phyloP scores from a whole-genome alignment of 1,140 invertebrate genomes.

The Hyles euphorbiae region DNA sequence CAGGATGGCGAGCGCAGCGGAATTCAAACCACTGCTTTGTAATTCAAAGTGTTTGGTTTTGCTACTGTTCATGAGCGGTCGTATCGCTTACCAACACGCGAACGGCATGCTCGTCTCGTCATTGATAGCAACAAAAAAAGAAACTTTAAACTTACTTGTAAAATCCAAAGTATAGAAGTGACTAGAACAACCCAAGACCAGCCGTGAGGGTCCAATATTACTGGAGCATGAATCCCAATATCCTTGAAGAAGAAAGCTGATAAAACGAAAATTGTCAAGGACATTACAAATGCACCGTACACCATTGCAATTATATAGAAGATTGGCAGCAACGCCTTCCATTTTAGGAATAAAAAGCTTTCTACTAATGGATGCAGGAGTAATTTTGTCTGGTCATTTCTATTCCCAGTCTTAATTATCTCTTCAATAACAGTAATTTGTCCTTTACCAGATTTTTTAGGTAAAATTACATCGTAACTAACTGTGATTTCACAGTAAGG shows the following conservation, averaged over 20 bases:
- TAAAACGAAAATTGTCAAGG: conserved; percentile 55
- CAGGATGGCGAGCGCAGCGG: no score
- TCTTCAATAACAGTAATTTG: conserved; percentile 75
- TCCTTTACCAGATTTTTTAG: conserved; percentile 49
- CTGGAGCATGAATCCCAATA: conserved; percentile 33
- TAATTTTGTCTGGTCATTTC: conserved; percentile 64
- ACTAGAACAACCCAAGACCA: conserved; percentile 53
- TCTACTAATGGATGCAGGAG: conserved; percentile 75
- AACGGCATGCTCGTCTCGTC: no score
- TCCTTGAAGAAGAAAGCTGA: conserved; percentile 63
- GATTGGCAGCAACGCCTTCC: conserved; percentile 70
- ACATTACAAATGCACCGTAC: conserved; percentile 68
- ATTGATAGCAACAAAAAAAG: no score
- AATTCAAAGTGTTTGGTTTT: no score
- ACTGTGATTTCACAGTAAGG: conserved; percentile 64
- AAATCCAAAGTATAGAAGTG: conserved; percentile 42
- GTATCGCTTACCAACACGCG: no score
- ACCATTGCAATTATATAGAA: conserved; percentile 71
- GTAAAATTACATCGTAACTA: conserved; percentile 50
- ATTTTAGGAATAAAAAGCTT: conserved; percentile 75
- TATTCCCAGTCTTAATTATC: conserved; percentile 68
- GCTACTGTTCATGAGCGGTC: no score
- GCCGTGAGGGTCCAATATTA: conserved; percentile 32
- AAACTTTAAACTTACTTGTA: conserved; percentile 62
- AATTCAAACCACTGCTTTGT: no score